A percentile compares a stretch with the other conserved stretches of the same genome.
phyloP scores from a whole-genome alignment of 2,888 invertebrate species.

The Eupithecia abbreviata region DNA sequence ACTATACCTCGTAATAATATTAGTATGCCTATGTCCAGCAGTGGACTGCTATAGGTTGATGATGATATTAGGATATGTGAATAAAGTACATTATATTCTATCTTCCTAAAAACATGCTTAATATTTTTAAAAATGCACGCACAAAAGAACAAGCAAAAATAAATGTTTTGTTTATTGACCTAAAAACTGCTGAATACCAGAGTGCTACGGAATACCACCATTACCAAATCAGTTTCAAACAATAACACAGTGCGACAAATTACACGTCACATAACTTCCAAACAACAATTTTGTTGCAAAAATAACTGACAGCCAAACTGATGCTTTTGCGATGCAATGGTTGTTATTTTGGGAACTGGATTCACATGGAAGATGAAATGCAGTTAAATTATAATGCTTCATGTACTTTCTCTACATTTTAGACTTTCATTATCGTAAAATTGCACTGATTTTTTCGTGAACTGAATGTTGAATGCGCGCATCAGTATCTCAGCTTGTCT shows the following conservation, averaged over 20 bases:
- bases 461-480: neutral
- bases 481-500: neutral
- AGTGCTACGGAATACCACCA: neutral
- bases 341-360: neutral
- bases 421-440: neutral
- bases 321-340: neutral
- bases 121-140: too few relatives aligned
- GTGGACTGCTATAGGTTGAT: too few relatives aligned
- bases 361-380: neutral
- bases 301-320: conserved; percentile 8
- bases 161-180: neutral
- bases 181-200: neutral
- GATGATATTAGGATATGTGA: too few relatives aligned
- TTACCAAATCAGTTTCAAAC: conserved; percentile 8
- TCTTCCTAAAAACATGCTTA: too few relatives aligned
- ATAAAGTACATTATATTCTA: too few relatives aligned
- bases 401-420: neutral
- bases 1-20: too few relatives aligned
- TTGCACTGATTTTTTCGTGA: neutral
- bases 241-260: neutral
- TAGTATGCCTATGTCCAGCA: too few relatives aligned
- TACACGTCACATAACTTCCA: conserved; percentile 8
- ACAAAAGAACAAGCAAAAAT: too few relatives aligned
- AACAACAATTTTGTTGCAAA: conserved; percentile 8
- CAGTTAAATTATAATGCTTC: neutral